Conservation (phyloP, 1,140 invertebrate species). For the Ephestia elutella region DNA sequence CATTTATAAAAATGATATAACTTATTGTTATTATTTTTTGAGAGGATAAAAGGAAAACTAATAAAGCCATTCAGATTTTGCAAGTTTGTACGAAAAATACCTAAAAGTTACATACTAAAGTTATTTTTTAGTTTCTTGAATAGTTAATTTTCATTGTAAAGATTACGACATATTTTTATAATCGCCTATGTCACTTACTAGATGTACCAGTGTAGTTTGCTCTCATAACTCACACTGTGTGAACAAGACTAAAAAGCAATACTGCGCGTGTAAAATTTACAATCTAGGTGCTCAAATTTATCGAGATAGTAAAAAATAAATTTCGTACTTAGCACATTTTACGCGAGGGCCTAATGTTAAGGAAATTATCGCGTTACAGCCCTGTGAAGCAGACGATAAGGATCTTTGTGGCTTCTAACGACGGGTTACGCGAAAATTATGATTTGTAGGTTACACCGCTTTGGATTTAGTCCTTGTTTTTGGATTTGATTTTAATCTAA, state of each 20-base stretch:
- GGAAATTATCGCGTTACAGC: conserved; percentile 34
- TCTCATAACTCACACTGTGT: not conserved
- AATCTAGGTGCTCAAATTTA: not conserved
- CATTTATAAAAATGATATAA: no score
- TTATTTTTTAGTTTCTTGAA: no score
- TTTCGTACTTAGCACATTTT: conserved; percentile 18
- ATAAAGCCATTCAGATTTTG: no score
- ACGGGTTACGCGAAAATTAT: conserved; percentile 27
- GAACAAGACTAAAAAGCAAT: not conserved
- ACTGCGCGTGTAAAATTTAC: conserved; percentile 6
- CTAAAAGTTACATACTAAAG: not conserved
- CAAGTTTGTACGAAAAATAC: no score
- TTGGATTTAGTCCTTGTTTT: not conserved
- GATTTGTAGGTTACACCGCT: conserved; percentile 8
- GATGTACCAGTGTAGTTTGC: no score
- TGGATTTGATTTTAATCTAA: not conserved
- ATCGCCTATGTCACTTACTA: no score
- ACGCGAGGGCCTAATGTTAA: conserved; percentile 21
- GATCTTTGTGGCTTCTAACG: conserved; percentile 27
- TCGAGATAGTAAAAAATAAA: conserved; percentile 13
- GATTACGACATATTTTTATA: no score
- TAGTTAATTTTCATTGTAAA: no score
- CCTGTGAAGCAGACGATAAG: conserved; percentile 29
- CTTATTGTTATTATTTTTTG: no score
- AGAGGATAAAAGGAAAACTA: no score